A percentile compares a stretch with the other conserved stretches of the same genome.
Conservation (phyloP, 92 coral and sea anemone genomes). For the Montipora capitata region DNA sequence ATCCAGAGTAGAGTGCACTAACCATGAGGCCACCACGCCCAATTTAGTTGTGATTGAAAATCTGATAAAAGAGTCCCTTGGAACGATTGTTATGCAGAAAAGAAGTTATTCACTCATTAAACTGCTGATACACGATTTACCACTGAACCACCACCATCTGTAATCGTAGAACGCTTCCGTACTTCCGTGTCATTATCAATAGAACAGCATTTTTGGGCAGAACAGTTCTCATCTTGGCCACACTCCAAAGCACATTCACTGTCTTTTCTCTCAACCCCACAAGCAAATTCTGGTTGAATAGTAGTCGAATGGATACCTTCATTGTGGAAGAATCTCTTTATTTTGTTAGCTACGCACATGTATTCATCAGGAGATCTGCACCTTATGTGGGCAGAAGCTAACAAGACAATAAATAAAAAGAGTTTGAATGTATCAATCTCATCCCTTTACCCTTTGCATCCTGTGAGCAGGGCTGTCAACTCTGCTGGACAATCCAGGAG, state of each 20-base stretch:
- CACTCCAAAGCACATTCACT: constrained; percentile 92
- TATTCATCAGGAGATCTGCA: constrained; percentile 97
- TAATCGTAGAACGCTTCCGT: constrained; percentile 56
- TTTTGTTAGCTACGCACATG: constrained; percentile 95
- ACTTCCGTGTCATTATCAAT: constrained; percentile 75
- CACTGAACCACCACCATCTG: constrained; percentile 6
- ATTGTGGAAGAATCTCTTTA: constrained; percentile 95
- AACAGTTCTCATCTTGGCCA: constrained; percentile 89
- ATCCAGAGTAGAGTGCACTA: too few species aligned
- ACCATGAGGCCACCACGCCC: too few species aligned
- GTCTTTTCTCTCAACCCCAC: constrained; percentile 54
- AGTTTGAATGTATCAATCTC: not conserved
- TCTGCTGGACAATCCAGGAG: too few species aligned
- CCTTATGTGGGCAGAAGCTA: constrained; percentile 98
- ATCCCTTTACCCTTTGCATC: not conserved
- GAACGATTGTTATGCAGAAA: too few species aligned
- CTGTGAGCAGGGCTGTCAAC: not conserved
- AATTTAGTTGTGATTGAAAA: too few species aligned
- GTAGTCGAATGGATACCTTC: constrained; percentile 99
- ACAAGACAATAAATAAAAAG: constrained; percentile 5
- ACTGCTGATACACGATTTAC: constrained; percentile 3
- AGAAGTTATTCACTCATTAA: not conserved
- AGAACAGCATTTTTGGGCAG: constrained; percentile 95
- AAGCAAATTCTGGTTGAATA: constrained; percentile 98
- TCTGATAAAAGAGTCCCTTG: too few species aligned